Base-by-base conservation (phyloP, 2,113 vertebrate species). In the Sinosuthora webbiana region DNA sequence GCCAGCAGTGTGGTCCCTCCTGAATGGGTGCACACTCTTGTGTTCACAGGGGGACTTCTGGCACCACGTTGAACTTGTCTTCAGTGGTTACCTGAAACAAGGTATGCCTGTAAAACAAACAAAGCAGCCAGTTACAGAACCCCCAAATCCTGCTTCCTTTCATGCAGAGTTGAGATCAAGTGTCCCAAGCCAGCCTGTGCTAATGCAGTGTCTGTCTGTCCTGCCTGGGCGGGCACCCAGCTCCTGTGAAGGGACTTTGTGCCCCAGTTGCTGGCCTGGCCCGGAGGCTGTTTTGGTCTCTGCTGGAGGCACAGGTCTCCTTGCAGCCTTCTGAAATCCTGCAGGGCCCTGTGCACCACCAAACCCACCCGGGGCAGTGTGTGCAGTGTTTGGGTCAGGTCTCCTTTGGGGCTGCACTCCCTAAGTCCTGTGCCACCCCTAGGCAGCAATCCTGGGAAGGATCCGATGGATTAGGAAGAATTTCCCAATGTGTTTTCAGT, bases 311-410 rank as follows among this genome's bases (percentile, higher is more conserved):
- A 56, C 6, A 2, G 2, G 0, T 12, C 59, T 68, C 18, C 44
- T 21, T 49, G 10, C 24, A 83, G 73, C 49, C 33, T 62, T 70
- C 37, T 41, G 44, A 41, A 83, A 65, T 13, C 63, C 57, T 75
- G 22, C 19, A 4, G 1, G 11, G 2, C 57, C 22, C 53, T 77
- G 28, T 19, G 28, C 7, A 30, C 27, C 56, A 37, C 28, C 42
- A 45, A 39, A 30, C 8, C 2, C 21, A 5, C 7, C 14, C 0
- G 0, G 35, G 28, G 50, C 49, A 42, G 33, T 1, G 11, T 47
- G 42, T 41, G 67, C 27, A 30, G 14, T 19, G 11, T 15, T 28
- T 69, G 88, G 35, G 37, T 20, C 33, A 13, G 57, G 13, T 41
- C 8, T 53, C 10, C 42, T 41, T 9, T 31, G 39, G 47, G 10